Evolutionary conservation across 1,140 invertebrate genomes (phyloP).

Genomic region (Gonioctena quinquepunctata): DNA sequence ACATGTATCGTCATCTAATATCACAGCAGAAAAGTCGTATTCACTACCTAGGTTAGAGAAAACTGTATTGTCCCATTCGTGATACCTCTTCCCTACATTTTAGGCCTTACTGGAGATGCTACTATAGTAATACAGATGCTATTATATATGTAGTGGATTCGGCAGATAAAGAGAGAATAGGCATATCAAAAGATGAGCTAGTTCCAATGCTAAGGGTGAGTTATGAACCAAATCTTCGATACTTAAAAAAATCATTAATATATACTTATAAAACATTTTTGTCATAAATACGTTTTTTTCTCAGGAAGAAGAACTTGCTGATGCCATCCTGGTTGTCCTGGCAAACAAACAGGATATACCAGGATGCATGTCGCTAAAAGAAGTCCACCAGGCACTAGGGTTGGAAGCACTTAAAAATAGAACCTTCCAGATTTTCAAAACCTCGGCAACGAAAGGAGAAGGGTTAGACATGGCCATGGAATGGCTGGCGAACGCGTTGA

Average conservation of each 20-base stretch:
- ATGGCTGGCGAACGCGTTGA: slow-evolving; percentile 90
- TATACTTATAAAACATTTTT: background rate
- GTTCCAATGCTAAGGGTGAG: slow-evolving; percentile 89
- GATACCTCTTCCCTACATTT: slow-evolving; percentile 55
- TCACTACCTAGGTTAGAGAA: no score
- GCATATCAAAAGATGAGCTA: slow-evolving; percentile 98
- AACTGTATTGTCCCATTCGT: no score
- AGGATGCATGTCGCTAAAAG: slow-evolving; percentile 92
- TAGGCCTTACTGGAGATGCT: slow-evolving; percentile 99
- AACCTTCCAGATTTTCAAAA: slow-evolving; percentile 99
- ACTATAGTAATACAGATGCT: slow-evolving; percentile 99
- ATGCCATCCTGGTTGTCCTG: slow-evolving; percentile 92
- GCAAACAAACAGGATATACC: slow-evolving; percentile 99
- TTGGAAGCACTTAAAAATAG: slow-evolving; percentile 93
- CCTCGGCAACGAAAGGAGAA: slow-evolving; percentile 97
- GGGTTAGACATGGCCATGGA: slow-evolving; percentile 99
- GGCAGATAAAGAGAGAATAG: slow-evolving; percentile 97
- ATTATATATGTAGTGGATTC: slow-evolving; percentile 99
- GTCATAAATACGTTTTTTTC: background rate
- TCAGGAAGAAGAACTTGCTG: slow-evolving; percentile 95
- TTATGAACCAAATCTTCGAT: slow-evolving; percentile 9
- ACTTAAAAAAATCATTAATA: background rate
- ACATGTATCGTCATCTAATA: no score
- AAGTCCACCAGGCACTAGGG: slow-evolving; percentile 95
- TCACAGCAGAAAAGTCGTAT: no score